Conservation (phyloP, 2,888 invertebrate species). For the Stenchaetothrips biformis region DNA sequence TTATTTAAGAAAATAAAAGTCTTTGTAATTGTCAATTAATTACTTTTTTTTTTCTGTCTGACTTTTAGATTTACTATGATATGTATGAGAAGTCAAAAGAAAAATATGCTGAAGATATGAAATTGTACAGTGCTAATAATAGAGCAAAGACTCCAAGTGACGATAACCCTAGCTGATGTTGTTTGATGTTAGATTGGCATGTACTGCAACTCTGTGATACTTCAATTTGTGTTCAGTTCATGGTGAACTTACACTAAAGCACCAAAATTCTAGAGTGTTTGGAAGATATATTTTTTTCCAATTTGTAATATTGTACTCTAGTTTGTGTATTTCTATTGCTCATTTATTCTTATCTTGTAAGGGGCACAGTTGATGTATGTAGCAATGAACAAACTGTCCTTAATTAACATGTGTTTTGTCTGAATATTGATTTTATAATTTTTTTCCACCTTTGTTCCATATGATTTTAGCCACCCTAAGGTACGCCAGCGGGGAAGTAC, state of each 20-base stretch:
- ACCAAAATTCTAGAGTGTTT: not conserved
- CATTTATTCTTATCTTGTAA: not conserved
- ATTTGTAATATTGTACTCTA: not conserved
- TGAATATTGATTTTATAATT: not conserved
- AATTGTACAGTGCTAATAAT: conserved; percentile 43
- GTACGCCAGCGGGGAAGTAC: not conserved
- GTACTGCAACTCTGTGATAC: conserved; percentile 2
- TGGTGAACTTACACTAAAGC: not conserved
- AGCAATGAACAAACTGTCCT: not conserved
- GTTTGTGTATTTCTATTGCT: not conserved
- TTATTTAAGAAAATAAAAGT: conserved; percentile 27
- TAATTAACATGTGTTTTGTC: not conserved
- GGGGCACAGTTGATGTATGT: not conserved
- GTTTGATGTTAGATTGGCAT: not conserved
- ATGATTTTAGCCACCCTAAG: not conserved
- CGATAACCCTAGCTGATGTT: conserved; percentile 8
- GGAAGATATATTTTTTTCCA: not conserved
- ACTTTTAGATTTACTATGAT: conserved; percentile 61
- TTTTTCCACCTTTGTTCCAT: not conserved
- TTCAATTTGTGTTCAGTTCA: not conserved
- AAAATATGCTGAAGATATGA: conserved; percentile 71
- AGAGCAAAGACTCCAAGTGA: conserved; percentile 23
- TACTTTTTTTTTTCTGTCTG: not conserved
- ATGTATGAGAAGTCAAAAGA: conserved; percentile 70
- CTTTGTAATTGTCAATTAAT: conserved; percentile 26